Conservation (phyloP, 2,888 invertebrate species). For the Hirtodrosophila trivittata region DNA sequence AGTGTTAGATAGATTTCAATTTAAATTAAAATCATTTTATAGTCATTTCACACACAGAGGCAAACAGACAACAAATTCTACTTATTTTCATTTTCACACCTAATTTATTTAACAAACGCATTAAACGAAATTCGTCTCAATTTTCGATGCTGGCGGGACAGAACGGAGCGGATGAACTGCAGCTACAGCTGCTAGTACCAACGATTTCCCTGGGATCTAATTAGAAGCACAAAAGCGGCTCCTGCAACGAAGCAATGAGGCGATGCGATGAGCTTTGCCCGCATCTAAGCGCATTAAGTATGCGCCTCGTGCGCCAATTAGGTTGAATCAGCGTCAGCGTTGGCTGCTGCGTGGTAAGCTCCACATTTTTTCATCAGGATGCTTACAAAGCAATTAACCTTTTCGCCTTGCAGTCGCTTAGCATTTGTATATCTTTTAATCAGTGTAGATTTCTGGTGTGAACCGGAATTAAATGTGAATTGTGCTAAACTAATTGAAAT, state of each 20-base stretch:
- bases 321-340: slow-evolving; percentile 64
- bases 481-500: slow-evolving; percentile 8
- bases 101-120: slow-evolving; percentile 56
- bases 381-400: slow-evolving; percentile 75
- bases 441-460: slow-evolving; percentile 31
- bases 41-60: slow-evolving; percentile 7
- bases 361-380: slow-evolving; percentile 51
- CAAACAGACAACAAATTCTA: slow-evolving; percentile 26
- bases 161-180: slow-evolving; percentile 23
- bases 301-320: slow-evolving; percentile 76
- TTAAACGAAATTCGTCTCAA: slow-evolving; percentile 34
- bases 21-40: slow-evolving; percentile 25
- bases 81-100: slow-evolving; percentile 53
- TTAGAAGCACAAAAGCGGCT: slow-evolving; percentile 64
- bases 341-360: slow-evolving; percentile 37
- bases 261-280: slow-evolving; percentile 36
- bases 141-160: slow-evolving; percentile 1
- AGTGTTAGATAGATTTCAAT: slow-evolving; percentile 6
- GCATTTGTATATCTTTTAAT: slow-evolving; percentile 56
- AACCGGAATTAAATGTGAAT: slow-evolving; percentile 1
- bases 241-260: slow-evolving; percentile 38
- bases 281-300: slow-evolving; percentile 75
- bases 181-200: slow-evolving; percentile 40
- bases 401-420: slow-evolving; percentile 53
- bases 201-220: slow-evolving; percentile 59